Percentiles rank a stretch among this genome's conserved stretches.
Evolutionary conservation across 2,113 vertebrate species (phyloP).

Genomic region (Toxotes chatareus): DNA sequence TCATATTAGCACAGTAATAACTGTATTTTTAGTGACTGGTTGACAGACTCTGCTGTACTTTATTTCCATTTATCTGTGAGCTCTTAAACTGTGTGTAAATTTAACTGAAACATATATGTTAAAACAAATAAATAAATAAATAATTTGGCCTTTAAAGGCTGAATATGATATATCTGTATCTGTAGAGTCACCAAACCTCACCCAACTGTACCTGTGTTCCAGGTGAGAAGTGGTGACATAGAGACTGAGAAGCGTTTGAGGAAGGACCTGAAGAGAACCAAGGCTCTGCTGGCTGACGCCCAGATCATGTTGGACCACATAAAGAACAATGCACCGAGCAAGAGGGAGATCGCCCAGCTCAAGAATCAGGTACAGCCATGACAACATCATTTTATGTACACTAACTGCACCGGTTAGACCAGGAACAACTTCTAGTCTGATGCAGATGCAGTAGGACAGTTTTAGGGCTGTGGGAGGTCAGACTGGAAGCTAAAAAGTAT

Average conservation of each 20-base stretch:
- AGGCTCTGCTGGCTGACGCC: constrained; percentile 93
- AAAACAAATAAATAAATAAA: neutral
- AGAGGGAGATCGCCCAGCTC: constrained; percentile 96
- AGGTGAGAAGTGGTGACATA: constrained; percentile 92
- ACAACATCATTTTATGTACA: neutral
- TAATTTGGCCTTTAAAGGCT: neutral
- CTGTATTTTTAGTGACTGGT: neutral
- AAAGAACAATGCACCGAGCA: constrained; percentile 97
- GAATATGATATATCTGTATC: neutral
- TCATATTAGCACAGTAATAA: neutral
- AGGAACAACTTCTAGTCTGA: too few relatives aligned
- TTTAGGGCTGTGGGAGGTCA: too few relatives aligned
- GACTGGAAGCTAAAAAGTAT: too few relatives aligned
- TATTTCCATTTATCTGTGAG: neutral
- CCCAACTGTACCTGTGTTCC: neutral
- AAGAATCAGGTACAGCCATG: constrained; percentile 91
- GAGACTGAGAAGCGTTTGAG: constrained; percentile 94
- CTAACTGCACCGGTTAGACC: neutral
- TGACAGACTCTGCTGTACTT: neutral
- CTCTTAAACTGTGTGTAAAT: neutral
- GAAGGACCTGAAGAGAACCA: constrained; percentile 96
- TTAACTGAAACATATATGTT: neutral
- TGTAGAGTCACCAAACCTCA: neutral
- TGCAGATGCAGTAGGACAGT: too few relatives aligned
- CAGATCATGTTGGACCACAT: constrained; percentile 99